Base-by-base conservation (phyloP, 2,113 vertebrate genomes). In the Corythoichthys intestinalis region DNA sequence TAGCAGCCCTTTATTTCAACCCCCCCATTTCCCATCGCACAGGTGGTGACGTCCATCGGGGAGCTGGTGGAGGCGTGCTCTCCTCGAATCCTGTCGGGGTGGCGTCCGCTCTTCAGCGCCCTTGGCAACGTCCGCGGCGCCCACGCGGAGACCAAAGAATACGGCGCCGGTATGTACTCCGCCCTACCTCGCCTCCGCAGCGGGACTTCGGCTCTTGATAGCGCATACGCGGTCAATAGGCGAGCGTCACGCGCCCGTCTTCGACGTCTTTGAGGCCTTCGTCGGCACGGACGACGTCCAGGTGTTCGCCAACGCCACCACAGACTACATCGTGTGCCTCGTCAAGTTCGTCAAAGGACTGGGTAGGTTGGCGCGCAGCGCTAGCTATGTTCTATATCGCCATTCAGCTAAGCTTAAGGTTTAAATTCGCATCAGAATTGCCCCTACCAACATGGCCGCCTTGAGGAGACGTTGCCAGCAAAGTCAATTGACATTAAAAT, bases 271-370 rank as follows among this genome's bases (percentile, higher is more conserved):
- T 50, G 96, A 98, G 90, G 97, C 97, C 0, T 99, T 99, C 87
- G 94, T 99, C 80, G 96, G 94, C 80, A 99, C 97, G 0, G 96
- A 98, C 91, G 98, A 94, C 92, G 96, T 99, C 88, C 97, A 99
- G 79, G 97, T 99, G 58, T 99, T 99, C 75, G 97, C 97, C 72
- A 99, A 97, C 4, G 97, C 97, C 0, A 96, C 96, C 82, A 97
- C 95, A 0, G 97, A 97, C 91, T 99, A 98, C 90, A 96, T 99
- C 91, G 96, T 98, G 95, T 99, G 97, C 91, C 96, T 99, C 90
- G 96, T 99, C 96, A 99, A 98, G 88, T 98, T 99, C 82, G 94
- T 99, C 78, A 98, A 99, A 88, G 97, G 97, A 58, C 89, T 98
- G 86, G 97, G 97, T 99, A 84, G 79, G 88, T 85, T 49, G 48